Evolutionary conservation across 2,888 invertebrate species (phyloP).

Genomic region (Drosophila kanekoi): DNA sequence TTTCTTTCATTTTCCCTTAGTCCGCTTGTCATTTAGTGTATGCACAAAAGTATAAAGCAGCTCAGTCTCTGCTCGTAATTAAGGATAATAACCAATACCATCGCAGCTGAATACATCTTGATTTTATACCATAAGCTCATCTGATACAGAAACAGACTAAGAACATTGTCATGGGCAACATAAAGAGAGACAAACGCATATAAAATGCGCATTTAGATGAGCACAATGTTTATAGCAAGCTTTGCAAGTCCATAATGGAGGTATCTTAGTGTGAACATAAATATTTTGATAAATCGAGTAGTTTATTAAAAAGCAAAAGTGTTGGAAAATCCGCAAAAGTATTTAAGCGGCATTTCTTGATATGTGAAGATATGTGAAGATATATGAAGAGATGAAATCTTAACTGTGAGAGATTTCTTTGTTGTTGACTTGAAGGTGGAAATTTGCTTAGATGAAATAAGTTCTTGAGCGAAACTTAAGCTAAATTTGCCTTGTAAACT

Average conservation of each 20-base stretch:
- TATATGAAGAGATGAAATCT: too few species aligned
- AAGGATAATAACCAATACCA: constrained; percentile 28
- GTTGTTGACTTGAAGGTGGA: too few species aligned
- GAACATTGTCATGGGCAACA: not conserved
- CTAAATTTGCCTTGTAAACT: not conserved
- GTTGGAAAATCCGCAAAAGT: too few species aligned
- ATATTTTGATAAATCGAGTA: not conserved
- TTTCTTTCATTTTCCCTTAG: not conserved
- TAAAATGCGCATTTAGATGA: constrained; percentile 1
- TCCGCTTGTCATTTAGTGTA: constrained; percentile 20
- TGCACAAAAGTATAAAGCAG: constrained; percentile 21
- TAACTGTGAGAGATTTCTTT: too few species aligned
- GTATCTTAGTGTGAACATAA: not conserved
- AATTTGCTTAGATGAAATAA: too few species aligned
- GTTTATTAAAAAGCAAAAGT: too few species aligned
- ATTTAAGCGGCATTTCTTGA: not conserved
- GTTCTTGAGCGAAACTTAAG: too few species aligned
- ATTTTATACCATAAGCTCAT: constrained; percentile 6
- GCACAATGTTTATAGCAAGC: not conserved
- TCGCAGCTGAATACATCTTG: constrained; percentile 1
- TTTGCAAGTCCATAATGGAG: not conserved
- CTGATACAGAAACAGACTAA: not conserved
- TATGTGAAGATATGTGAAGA: not conserved
- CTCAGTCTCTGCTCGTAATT: constrained; percentile 40
- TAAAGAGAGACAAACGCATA: not conserved